Percentiles rank a stretch among this genome's conserved stretches.
These are phyloP conservation scores for Puma concolor DNA, from an alignment of 2,113 vertebrate species.

Conservation along the genomic window DNA sequence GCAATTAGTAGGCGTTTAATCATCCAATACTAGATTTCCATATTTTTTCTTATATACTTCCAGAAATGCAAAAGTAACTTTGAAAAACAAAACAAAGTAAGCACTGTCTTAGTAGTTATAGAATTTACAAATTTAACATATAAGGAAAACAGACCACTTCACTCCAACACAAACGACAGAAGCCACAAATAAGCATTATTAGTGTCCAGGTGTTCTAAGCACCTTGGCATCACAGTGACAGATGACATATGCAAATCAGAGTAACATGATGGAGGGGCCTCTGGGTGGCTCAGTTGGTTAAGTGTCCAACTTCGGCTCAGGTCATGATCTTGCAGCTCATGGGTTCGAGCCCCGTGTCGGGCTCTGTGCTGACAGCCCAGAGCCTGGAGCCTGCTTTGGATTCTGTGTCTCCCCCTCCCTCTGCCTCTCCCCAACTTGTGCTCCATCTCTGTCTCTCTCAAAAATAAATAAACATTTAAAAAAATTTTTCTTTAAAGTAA, in stretches of 20 bases:
- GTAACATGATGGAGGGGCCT: background rate
- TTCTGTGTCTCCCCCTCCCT: no score
- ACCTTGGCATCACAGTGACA: background rate
- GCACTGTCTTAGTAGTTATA: background rate
- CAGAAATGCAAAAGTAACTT: slow-evolving; percentile 49
- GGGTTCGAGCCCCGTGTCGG: no score
- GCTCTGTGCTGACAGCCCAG: no score
- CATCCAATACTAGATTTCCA: background rate
- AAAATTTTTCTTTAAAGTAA: background rate
- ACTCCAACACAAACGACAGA: background rate
- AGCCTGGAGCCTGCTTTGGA: no score
- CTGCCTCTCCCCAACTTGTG: no score
- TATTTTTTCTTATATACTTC: background rate
- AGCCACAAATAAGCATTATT: background rate
- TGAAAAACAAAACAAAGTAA: background rate
- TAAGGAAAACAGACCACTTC: background rate
- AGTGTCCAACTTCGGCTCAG: no score
- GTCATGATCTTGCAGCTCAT: no score
- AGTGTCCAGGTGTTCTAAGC: background rate
- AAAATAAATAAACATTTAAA: no score
- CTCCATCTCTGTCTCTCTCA: no score
- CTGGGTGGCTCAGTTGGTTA: no score
- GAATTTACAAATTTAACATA: background rate
- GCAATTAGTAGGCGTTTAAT: background rate
- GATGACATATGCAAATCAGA: background rate